Conservation (phyloP, 1,140 invertebrate species). For the Chionoecetes opilio region DNA sequence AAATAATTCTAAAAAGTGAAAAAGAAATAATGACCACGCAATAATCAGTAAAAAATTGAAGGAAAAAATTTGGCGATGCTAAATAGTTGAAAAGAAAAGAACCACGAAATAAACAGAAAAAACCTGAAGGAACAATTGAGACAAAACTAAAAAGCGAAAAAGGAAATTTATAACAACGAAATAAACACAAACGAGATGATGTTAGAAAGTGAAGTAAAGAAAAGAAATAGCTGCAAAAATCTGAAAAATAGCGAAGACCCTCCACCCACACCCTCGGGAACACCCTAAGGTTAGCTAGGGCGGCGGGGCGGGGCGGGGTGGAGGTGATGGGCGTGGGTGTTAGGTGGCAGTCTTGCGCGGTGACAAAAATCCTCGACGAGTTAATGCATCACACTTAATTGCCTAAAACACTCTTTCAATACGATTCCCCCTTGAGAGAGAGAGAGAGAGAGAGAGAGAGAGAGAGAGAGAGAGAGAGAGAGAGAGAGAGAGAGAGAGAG, state of each 20-base stretch:
- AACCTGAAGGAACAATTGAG: too few species aligned
- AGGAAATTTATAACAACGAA: background rate
- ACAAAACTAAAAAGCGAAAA: background rate
- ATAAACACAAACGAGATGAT: too few species aligned
- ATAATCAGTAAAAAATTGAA: too few species aligned
- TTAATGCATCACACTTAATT: slow-evolving; percentile 20
- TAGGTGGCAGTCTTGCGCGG: background rate
- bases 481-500: background rate
- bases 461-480: slow-evolving; percentile 47
- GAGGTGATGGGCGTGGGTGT: background rate
- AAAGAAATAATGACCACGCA: too few species aligned
- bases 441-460: slow-evolving; percentile 62
- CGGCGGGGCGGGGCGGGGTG: background rate
- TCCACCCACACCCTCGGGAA: background rate
- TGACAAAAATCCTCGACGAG: background rate
- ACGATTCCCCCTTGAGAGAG: background rate
- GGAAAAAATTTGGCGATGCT: too few species aligned
- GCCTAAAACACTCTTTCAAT: background rate
- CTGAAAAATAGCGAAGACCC: background rate
- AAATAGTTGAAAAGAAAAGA: too few species aligned
- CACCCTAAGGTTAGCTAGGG: background rate
- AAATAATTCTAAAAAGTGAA: too few species aligned
- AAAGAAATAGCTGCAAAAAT: too few species aligned
- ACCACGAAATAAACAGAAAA: too few species aligned
- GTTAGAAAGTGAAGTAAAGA: too few species aligned